Conservation (phyloP, 2,113 vertebrate species). For the Triplophysa siluroides region DNA sequence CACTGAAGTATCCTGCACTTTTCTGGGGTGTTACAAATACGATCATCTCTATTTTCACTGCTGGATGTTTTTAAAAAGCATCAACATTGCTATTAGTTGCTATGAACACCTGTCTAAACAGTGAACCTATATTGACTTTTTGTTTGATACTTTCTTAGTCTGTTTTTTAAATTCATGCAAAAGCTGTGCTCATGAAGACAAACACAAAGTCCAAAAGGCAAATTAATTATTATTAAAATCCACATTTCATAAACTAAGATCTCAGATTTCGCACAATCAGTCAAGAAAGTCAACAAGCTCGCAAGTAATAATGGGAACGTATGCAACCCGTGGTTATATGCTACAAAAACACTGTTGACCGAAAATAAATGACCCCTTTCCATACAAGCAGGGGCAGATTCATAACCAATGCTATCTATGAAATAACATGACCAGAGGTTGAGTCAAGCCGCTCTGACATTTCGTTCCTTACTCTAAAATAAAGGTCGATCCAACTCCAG, state of each 20-base stretch:
- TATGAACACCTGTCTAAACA: background rate
- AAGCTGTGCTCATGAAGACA: background rate
- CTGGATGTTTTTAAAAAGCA: background rate
- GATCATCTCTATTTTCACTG: background rate
- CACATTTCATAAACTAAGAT: background rate
- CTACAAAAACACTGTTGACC: conserved; percentile 32
- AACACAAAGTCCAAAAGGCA: background rate
- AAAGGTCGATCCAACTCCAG: background rate
- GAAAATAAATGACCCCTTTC: conserved; percentile 15
- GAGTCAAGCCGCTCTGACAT: conserved; percentile 36
- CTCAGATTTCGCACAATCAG: conserved; percentile 2
- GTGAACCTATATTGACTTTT: background rate
- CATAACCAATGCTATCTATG: conserved; percentile 39
- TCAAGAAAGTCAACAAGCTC: background rate
- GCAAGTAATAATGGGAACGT: background rate
- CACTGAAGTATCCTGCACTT: background rate
- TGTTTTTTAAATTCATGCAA: background rate
- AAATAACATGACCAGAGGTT: conserved; percentile 25
- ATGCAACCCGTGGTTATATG: background rate
- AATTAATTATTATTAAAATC: no score
- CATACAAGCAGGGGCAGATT: conserved; percentile 9
- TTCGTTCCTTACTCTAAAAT: conserved; percentile 1
- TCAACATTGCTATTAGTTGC: background rate
- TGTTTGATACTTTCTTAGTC: no score
- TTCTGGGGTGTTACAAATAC: background rate